phyloP scores from a whole-genome alignment of 30 jellyfish, hydroid and myxozoan species.

The Morbakka virulenta region DNA sequence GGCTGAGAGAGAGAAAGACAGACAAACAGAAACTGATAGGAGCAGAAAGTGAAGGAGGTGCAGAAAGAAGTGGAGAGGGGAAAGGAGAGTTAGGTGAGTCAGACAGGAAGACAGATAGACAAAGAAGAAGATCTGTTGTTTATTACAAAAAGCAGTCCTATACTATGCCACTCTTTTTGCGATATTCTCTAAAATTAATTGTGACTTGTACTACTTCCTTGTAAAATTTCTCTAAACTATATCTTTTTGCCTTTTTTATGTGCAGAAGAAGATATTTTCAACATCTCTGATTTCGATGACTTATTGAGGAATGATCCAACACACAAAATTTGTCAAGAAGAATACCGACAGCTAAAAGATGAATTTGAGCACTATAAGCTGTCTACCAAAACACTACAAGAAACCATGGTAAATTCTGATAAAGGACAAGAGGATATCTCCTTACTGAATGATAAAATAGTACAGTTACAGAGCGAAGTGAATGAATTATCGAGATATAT shows the following conservation, averaged over 20 bases:
- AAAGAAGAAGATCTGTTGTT: background rate
- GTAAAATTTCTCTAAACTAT: too few species aligned
- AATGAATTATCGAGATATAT: constrained; percentile 3
- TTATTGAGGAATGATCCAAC: constrained; percentile 70
- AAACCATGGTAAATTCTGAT: background rate
- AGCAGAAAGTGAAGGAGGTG: too few species aligned
- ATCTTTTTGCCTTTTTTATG: background rate
- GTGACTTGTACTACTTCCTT: too few species aligned
- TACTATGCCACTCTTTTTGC: too few species aligned
- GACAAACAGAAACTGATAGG: too few species aligned
- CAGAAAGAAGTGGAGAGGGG: too few species aligned
- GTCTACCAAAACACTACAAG: background rate
- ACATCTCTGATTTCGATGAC: constrained; percentile 71
- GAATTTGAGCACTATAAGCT: constrained; percentile 73
- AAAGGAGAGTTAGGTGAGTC: constrained; percentile 29
- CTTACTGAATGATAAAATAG: constrained; percentile 36
- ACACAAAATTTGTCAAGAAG: constrained; percentile 81
- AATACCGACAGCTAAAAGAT: constrained; percentile 74
- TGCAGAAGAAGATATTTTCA: constrained; percentile 23
- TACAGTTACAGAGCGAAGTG: constrained; percentile 33
- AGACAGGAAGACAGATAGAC: background rate
- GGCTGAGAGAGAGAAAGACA: too few species aligned
- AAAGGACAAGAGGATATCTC: constrained; percentile 30
- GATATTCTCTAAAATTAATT: too few species aligned
- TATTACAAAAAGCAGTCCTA: too few species aligned